Base-by-base conservation (phyloP, 1,140 invertebrate species). In the Manduca sexta region DNA sequence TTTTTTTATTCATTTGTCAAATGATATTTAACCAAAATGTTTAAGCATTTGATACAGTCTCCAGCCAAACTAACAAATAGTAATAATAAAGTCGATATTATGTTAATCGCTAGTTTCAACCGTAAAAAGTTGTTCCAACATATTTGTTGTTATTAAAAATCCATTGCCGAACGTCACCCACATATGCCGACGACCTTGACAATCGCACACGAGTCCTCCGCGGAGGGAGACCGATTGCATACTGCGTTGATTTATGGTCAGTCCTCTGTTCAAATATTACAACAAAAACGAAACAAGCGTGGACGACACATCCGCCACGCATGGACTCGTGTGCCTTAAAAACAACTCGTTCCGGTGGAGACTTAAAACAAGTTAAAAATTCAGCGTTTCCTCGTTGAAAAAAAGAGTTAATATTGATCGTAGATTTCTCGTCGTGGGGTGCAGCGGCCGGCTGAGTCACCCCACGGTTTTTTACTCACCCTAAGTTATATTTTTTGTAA, bases 371-470 rank as follows among this genome's bases (percentile, higher is more conserved):
- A 78, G 63, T 83, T 84, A 78, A 84, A 76, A 82, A 84, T 81
- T 83, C 76, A 76, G 60, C 70, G 63, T 80, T 78, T 82, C 72
- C 66, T 63, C 67, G 75, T 82, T 76, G 64, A 82, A 84, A 86
- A 85, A 87, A 87, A 87, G 86, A 87, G 86, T 87, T 87, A 87
- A 87, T 87, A 87, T 87, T 86, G 86, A 87, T 87, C 85, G 85
- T 80, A 78, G 81, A 84, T 86, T 87, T 84, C 79, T 77, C 84
- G 69, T 79, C 71, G 80, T 82, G 80, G 79, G 79, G 82, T 82
- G 78, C 82, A 82, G 67, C 82, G 79, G 82, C 79, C 79, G 82
- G 82, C 73, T 85, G 86, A 86, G 76, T 87, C 84, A 86, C 86
- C 86, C 86, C 80, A 84, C 75, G 81, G 78, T 80, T 83, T 87